Evolutionary conservation across 2,113 vertebrate species (phyloP).

Genomic region (Plectropomus leopardus): DNA sequence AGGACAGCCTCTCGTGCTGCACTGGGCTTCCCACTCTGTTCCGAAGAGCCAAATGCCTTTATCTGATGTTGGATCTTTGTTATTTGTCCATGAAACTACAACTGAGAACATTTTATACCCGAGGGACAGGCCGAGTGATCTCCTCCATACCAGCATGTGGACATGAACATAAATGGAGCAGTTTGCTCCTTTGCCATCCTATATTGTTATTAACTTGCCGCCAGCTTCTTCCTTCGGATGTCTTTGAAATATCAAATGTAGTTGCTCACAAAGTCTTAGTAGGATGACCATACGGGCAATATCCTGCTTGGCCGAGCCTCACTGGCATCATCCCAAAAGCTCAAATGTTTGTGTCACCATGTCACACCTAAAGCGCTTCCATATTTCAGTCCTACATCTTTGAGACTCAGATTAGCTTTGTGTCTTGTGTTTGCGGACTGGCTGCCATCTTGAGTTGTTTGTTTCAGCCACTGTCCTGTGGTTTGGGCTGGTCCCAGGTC

Average conservation of each 20-base stretch:
- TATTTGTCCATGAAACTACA: constrained; percentile 87
- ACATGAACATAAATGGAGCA: constrained; percentile 72
- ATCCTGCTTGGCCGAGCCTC: constrained; percentile 59
- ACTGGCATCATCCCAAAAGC: constrained; percentile 49
- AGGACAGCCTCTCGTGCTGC: constrained; percentile 79
- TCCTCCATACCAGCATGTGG: constrained; percentile 74
- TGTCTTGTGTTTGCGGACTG: constrained; percentile 57
- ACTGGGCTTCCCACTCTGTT: constrained; percentile 82
- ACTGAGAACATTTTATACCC: constrained; percentile 84
- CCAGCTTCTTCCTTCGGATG: constrained; percentile 55
- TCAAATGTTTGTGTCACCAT: constrained; percentile 62
- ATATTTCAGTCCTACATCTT: constrained; percentile 56
- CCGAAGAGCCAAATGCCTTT: constrained; percentile 80
- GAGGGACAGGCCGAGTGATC: constrained; percentile 78
- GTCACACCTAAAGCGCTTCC: constrained; percentile 69
- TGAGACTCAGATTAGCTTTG: constrained; percentile 48
- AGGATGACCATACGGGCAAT: constrained; percentile 50
- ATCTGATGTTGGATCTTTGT: constrained; percentile 85
- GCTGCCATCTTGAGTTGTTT: constrained; percentile 70
- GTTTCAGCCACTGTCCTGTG: constrained; percentile 70
- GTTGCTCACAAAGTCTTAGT: constrained; percentile 57
- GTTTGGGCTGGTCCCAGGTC: constrained; percentile 63
- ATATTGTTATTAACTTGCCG: constrained; percentile 72
- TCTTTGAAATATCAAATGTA: constrained; percentile 75
- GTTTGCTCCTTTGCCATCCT: constrained; percentile 68